A percentile compares a stretch with the other conserved stretches of the same genome.
phyloP scores from a whole-genome alignment of 2,888 invertebrate genomes.

The Plebejus melissa region DNA sequence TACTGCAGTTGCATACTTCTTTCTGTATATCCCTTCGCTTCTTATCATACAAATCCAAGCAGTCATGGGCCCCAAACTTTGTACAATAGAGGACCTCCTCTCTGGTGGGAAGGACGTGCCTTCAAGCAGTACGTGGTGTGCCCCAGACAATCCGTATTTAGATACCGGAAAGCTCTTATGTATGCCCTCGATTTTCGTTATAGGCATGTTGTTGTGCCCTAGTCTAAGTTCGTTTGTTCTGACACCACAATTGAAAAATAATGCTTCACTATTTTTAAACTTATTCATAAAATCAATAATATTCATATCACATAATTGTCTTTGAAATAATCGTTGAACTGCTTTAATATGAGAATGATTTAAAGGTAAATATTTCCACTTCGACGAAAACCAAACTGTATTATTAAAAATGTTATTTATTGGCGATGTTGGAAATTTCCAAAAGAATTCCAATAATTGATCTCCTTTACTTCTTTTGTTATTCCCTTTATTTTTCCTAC shows the following conservation, averaged over 20 bases:
- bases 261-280: conserved; percentile 28
- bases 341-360: conserved; percentile 31
- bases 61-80: no score
- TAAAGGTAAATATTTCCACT: conserved; percentile 33
- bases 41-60: no score
- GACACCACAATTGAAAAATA: conserved; percentile 27
- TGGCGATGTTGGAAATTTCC: conserved; percentile 35
- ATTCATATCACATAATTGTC: conserved; percentile 30
- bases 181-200: no score
- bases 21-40: no score
- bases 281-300: conserved; percentile 22
- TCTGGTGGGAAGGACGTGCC: no score
- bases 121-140: no score
- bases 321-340: not conserved
- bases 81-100: no score
- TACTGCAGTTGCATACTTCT: no score
- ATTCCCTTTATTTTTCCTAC: conserved; percentile 11
- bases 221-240: no score
- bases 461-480: conserved; percentile 33
- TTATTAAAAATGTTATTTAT: conserved; percentile 37
- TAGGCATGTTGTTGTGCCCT: no score
- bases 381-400: conserved; percentile 27
- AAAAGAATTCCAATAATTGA: conserved; percentile 32
- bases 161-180: no score
- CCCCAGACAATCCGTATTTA: no score